Conservation (phyloP, 23 tunicate genomes). For the Oikopleura vanhoeffeni region DNA sequence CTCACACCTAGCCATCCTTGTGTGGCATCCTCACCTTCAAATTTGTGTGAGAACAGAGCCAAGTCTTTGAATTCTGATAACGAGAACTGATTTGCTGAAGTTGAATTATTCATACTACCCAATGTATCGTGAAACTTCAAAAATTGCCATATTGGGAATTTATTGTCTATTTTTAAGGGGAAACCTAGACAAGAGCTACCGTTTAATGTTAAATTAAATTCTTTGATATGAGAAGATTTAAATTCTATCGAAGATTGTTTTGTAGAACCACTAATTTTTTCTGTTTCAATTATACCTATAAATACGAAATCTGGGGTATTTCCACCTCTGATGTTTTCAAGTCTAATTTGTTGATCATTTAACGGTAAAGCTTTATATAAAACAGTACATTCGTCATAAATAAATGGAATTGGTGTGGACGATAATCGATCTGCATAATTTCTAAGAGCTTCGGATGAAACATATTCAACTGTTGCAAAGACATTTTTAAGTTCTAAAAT, state of each 20-base stretch:
- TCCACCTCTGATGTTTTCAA: background rate
- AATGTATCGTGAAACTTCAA: background rate
- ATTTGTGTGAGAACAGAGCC: background rate
- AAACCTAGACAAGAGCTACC: background rate
- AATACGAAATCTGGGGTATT: background rate
- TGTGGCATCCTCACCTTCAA: background rate
- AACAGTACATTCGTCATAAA: background rate
- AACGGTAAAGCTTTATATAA: background rate
- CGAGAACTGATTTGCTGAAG: background rate
- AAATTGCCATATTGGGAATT: background rate
- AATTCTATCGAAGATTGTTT: background rate
- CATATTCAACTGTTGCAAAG: conserved; percentile 2
- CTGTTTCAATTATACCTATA: background rate
- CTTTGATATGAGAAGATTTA: background rate
- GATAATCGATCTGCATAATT: background rate
- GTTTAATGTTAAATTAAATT: background rate
- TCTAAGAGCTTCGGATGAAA: background rate
- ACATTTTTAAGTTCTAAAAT: background rate
- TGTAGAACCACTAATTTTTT: background rate
- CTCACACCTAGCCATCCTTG: background rate
- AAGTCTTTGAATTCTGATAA: background rate
- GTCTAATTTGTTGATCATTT: background rate
- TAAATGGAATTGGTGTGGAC: background rate
- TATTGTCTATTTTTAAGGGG: background rate
- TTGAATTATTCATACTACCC: background rate